Base-by-base conservation (phyloP, 2,888 invertebrate genomes). In the Chymomyza fuscimana region DNA sequence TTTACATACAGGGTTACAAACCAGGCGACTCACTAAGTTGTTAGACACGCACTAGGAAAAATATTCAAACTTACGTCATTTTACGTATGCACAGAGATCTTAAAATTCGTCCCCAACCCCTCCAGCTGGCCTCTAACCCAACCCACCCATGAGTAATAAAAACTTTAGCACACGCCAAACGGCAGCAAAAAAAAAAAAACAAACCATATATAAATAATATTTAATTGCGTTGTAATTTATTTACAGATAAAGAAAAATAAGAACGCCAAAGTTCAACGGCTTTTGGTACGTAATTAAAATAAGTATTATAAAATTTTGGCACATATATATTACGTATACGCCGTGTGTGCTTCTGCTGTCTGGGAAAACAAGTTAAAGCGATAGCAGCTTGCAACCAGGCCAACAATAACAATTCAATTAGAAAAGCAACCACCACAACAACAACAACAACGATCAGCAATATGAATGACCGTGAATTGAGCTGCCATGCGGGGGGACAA, bases 401-500 rank as follows among this genome's bases (percentile, higher is more conserved):
- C 15, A 16, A 52, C 16, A 54, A 54, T 54, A 16, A 9, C 7
- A 54, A 54, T 5, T 19, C 54, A 54, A 54, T 46, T 46, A 56
- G 25, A 36, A 73, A 32, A 73, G 59, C 58, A 40, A 46, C 25
- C 65, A 70, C 58, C 65, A 70, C 58, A 67, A 61, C 59, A 67
- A 51, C 22, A 63, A 62, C 61, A 70, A 70, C 60, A 46, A 50
- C 50, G 22, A 61, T 22, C 51, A 63, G 72, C 75, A 88, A 79
- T 73, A 91, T 92, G 92, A 89, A 89, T 81, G 91, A 91, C 79
- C 89, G 89, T 78, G 89, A 91, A 81, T 77, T 89, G 63, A 79
- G 85, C 75, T 89, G 87, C 73, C 89, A 88, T 78, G 75, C 88
- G 58, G 87, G 84, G 67, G 88, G 89, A 59, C 89, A 90, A 76